Base-by-base conservation (phyloP, 92 coral and sea anemone species). In the Umimayanthus chanpuru region DNA sequence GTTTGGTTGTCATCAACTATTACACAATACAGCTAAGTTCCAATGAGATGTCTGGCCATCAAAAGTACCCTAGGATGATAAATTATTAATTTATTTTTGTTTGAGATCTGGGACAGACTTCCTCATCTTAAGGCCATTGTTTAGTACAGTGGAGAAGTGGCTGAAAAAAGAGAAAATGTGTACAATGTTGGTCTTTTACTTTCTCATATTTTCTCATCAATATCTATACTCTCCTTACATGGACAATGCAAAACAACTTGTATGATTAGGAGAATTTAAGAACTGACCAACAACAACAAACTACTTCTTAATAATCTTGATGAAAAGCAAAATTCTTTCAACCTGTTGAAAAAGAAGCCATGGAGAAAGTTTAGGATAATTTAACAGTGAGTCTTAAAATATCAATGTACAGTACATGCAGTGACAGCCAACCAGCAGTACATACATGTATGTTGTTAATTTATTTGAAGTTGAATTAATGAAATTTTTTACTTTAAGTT, bases 401-500 rank as follows among this genome's bases (percentile, higher is more conserved):
- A 66, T 66, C 72, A 66, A 66, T 67, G 73, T 67, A 67, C 73
- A 67, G 73, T 67, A 67, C 1, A 67, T 67, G 73, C 23, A 67
- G 73, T 67, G 73, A 67, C 30, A 67, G 25, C 73, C 73, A 66
- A 66, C 72, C 72, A 66, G 72, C 72, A 66, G 72, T 66, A 66
- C 72, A 66, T 66, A 66, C 0, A 66, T 66, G 0, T 66, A 4
- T 66, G 72, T 66, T 66, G 73, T 67, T 67, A 67, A 67, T 67
- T 0, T 67, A 67, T 67, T 67, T 67, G 0, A 21, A 67, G 73
- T 0, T 67, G 73, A 67, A 67, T 67, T 0, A 67, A 67, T 67
- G 0, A 67, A 67, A 67, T 67, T 1, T 67, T 67, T 67, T 67
- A 67, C 23, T 67, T 67, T 67, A 67, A 67, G 73, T 23, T 67